phyloP scores from a whole-genome alignment of 1,140 invertebrate genomes.

The Camponotus floridanus region DNA sequence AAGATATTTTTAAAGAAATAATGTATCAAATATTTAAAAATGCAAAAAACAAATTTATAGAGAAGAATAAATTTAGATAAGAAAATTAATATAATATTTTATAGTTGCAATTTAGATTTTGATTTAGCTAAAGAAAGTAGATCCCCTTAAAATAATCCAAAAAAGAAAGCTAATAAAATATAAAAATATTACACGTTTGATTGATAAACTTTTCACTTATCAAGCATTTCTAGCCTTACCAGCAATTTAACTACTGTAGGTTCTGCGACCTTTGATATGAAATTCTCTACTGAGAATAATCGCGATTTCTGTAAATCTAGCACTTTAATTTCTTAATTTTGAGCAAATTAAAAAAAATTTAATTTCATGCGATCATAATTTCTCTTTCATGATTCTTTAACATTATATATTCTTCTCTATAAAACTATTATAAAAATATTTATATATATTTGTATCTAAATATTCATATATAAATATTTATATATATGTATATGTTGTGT shows the following conservation, averaged over 20 bases:
- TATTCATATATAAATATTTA: too few species aligned
- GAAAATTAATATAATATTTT: background rate
- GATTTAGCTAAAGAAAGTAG: background rate
- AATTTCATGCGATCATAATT: too few species aligned
- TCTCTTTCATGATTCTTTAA: too few species aligned
- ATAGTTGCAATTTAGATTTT: background rate
- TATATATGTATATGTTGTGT: too few species aligned
- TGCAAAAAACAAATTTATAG: background rate
- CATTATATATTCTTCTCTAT: too few species aligned
- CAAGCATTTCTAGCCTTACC: background rate
- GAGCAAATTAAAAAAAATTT: background rate
- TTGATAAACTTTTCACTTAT: background rate
- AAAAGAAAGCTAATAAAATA: background rate
- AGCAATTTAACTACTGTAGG: background rate
- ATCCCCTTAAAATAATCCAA: background rate
- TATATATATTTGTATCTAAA: too few species aligned
- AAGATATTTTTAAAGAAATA: background rate
- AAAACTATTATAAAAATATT: too few species aligned
- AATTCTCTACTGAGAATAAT: constrained; percentile 7
- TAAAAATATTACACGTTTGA: background rate
- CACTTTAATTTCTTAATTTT: background rate
- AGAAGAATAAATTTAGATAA: background rate
- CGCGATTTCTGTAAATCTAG: background rate
- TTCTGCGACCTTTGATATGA: background rate
- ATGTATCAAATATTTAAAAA: background rate